Percentiles rank a stretch among this genome's conserved stretches.
Evolutionary conservation across 2,113 vertebrate species (phyloP).

Genomic region (Carlito syrichta): DNA sequence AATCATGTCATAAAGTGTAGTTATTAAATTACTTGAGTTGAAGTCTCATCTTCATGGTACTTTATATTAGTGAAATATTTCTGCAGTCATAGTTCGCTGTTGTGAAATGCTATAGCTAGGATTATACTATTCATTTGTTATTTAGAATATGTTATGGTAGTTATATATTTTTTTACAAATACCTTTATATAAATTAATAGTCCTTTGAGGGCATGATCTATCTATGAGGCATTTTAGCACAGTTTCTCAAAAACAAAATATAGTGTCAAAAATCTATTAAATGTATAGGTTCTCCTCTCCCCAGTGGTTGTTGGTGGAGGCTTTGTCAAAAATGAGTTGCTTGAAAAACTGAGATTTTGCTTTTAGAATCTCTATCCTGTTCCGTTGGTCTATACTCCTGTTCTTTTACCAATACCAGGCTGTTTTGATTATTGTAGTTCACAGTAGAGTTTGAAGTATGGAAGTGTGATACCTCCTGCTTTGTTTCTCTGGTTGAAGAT

Average conservation of each 20-base stretch:
- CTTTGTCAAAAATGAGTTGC: no score
- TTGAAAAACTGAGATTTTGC: no score
- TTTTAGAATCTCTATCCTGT: no score
- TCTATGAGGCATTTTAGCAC: neutral
- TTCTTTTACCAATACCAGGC: no score
- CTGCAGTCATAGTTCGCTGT: neutral
- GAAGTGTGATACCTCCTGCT: no score
- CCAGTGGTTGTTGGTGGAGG: no score
- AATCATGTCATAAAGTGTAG: neutral
- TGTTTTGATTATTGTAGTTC: no score
- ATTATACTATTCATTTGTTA: neutral
- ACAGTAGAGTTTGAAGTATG: no score
- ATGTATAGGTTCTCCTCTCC: no score
- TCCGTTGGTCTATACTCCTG: no score
- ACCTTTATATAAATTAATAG: neutral
- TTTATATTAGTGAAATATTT: neutral
- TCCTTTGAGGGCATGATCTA: neutral
- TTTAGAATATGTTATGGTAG: neutral
- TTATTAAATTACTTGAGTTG: neutral
- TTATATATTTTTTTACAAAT: neutral
- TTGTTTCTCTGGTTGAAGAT: no score
- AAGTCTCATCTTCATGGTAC: neutral
- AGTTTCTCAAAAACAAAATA: neutral
- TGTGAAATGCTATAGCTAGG: neutral
- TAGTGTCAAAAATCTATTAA: neutral